Evolutionary conservation across 2,888 invertebrate genomes (phyloP), one percentile per base, ranked within the genome.

Genomic region (Lasioglossum leucozonium): DNA sequence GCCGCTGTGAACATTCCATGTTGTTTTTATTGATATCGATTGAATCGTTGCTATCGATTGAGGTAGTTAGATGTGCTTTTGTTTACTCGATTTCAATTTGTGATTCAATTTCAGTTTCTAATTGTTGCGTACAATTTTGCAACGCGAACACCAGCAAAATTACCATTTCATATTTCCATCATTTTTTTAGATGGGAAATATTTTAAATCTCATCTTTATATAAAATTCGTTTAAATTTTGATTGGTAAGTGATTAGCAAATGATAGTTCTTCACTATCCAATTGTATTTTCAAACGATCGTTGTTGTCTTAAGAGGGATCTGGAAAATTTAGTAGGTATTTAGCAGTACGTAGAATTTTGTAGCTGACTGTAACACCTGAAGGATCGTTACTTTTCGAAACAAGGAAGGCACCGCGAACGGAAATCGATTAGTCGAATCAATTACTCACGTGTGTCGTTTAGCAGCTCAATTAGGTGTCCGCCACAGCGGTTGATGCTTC

Each of bases 371-470:
- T 62, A 30, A 0, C 62, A 30, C 30, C 30, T 16, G 30, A 62
- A 62, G 62, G 62, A 16, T 62, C 30, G 62, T 30, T 62, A 62
- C 62, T 30, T 62, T 62, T 30, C 62, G 30, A 62, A 62, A 62
- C 30, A 62, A 62, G 62, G 62, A 30, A 62, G 30, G 30, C 30
- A 62, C 30, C 55, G 16, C 16, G 30, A 62, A 30, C 30, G 30
- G 62, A 30, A 62, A 62, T 62, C 62, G 62, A 62, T 62, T 62
- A 62, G 62, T 62, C 16, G 62, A 62, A 62, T 62, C 62, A 62
- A 62, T 62, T 62, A 62, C 62, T 62, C 30, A 62, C 62, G 62
- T 62, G 62, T 62, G 62, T 30, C 62, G 62, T 62, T 62, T 62
- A 62, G 62, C 6, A 62, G 62, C 30, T 30, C 26, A 62, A 62